Evolutionary conservation across 2,797 vertebrate species (phyloP), one percentile per base, ranked within the genome.

Genomic region (Cyclopterus lumpus): DNA sequence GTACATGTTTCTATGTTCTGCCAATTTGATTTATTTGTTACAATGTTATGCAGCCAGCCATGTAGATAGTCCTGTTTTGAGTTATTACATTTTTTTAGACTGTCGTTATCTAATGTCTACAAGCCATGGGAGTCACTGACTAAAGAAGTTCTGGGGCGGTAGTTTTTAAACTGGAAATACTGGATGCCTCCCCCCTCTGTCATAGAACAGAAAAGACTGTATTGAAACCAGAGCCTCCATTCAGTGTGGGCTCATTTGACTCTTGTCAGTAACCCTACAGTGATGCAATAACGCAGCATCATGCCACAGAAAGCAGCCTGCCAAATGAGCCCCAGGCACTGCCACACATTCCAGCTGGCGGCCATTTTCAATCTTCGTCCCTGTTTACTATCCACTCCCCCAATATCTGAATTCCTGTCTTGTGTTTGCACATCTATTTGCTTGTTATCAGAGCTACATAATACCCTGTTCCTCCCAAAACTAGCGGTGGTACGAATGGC

Each of bases 261-360:
- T 48, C 28, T 3, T 57, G 38, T 59, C 24, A 9, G 57, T 58
- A 20, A 70, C 59, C 38, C 62, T 8, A 22, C 57, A 65, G 70
- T 92, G 82, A 86, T 86, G 88, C 75, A 93, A 91, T 73, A 46
- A 67, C 68, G 67, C 73, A 78, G 59, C 78, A 82, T 92, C 85
- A 81, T 86, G 48, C 82, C 88, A 92, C 24, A 63, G 73, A 71
- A 72, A 28, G 60, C 77, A 88, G 79, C 81, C 89, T 89, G 80
- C 79, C 84, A 82, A 76, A 73, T 42, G 4, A 59, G 80, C 70
- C 67, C 61, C 14, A 16, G 53, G 42, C 53, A 4, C 61, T 49
- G 74, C 62, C 82, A 87, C 88, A 66, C 89, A 86, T 72, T 71
- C 57, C 44, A 60, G 30, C 48, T 67, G 53, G 75, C 34, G 58